Percentiles rank a stretch among this genome's conserved stretches.
Conservation (phyloP, 2,797 vertebrate genomes). For the Megaceryle alcyon region DNA sequence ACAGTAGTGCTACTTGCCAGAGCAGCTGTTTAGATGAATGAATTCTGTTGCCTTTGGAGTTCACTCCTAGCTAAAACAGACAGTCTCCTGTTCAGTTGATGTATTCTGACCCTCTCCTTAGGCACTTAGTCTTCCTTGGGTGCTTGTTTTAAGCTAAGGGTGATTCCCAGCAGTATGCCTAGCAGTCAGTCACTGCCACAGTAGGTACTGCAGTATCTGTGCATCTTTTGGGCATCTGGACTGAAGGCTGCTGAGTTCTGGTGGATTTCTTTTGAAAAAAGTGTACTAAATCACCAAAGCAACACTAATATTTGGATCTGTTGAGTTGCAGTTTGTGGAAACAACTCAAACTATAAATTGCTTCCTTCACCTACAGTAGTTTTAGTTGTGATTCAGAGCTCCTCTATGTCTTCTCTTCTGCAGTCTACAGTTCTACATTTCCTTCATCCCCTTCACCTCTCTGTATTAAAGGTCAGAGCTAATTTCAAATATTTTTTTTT, state of each 20-base stretch:
- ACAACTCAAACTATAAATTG: background rate
- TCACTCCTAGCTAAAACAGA: slow-evolving; percentile 11
- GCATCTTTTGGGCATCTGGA: background rate
- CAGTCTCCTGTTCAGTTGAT: background rate
- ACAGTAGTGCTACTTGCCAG: background rate
- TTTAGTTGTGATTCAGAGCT: background rate
- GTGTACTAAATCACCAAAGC: background rate
- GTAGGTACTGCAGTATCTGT: background rate
- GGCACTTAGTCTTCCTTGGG: background rate
- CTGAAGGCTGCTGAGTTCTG: background rate
- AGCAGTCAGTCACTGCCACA: background rate
- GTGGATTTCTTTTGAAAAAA: background rate
- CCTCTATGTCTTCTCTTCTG: background rate
- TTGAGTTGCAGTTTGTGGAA: background rate
- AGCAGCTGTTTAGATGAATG: slow-evolving; percentile 28
- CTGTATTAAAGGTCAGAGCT: background rate
- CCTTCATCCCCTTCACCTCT: background rate
- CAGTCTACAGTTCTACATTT: background rate
- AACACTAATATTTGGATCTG: background rate
- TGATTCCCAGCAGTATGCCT: background rate
- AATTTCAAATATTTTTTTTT: slow-evolving; percentile 9
- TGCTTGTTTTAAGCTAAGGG: background rate
- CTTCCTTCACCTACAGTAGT: background rate
- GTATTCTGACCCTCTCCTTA: background rate
- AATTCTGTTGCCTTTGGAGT: background rate